Conservation (phyloP, 2,888 invertebrate species). For the Coelopa pilipes region DNA sequence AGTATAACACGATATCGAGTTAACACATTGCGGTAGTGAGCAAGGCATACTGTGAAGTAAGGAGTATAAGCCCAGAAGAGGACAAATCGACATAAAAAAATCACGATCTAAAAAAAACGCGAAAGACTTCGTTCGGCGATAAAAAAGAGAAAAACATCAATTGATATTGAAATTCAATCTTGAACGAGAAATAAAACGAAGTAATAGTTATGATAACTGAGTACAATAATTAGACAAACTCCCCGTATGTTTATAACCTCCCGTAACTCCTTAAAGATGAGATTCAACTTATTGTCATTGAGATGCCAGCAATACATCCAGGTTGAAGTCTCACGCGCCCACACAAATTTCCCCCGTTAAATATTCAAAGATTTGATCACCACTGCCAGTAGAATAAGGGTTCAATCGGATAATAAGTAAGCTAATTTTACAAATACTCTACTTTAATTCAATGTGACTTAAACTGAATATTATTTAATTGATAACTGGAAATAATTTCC, state of each 20-base stretch:
- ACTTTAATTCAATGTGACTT: no score
- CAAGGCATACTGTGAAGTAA: neutral
- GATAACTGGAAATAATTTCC: no score
- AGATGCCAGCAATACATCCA: constrained; percentile 11
- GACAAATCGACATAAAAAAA: constrained; percentile 25
- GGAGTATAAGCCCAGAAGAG: no score
- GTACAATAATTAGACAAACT: constrained; percentile 27
- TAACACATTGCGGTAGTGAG: constrained; percentile 23
- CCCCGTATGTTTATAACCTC: neutral
- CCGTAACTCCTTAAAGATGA: neutral
- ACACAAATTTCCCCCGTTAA: constrained; percentile 8
- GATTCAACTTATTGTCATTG: neutral
- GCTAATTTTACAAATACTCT: neutral
- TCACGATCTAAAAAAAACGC: constrained; percentile 8
- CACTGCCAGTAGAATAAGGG: constrained; percentile 22
- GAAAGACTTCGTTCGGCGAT: constrained; percentile 19
- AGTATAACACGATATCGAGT: constrained; percentile 42
- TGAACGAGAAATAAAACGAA: constrained; percentile 1
- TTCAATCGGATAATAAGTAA: constrained; percentile 20
- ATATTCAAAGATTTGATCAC: neutral
- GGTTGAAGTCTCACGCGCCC: neutral
- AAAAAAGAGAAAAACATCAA: neutral
- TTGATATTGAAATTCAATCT: neutral
- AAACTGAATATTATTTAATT: no score
- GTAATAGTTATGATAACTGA: constrained; percentile 21